Evolutionary conservation across 2,888 invertebrate species (phyloP), one percentile per base, ranked within the genome.

Genomic region (Bembecia ichneumoniformis): DNA sequence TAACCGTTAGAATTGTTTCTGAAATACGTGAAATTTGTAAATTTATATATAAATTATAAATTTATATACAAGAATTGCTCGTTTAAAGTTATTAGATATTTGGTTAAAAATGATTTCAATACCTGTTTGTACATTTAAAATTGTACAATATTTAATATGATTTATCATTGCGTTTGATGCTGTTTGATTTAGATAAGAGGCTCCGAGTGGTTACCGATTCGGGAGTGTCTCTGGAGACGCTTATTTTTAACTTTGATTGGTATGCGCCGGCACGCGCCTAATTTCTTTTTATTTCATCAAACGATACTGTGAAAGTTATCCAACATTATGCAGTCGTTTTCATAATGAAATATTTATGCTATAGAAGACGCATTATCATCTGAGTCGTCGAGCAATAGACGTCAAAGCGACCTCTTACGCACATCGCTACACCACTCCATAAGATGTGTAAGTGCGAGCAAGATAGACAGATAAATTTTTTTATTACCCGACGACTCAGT

Each of bases 191-290:
- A 28, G 9, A 28, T 28, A 59, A 54, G 66, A 52, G 53, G 64
- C 57, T 66, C 65, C 67, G 62, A 73, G 70, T 67, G 64, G 65
- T 70, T 79, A 77, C 82, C 77, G 77, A 78, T 78, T 79, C 60
- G 75, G 78, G 76, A 77, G 74, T 77, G 79, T 79, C 80, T 77
- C 72, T 63, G 65, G 64, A 58, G 51, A 63, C 62, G 63, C 64
- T 74, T 84, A 84, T 84, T 82, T 84, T 78, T 81, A 77, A 57
- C 64, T 44, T 46, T 49, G 47, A 17, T 59, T 61, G 68, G 71
- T 66, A 78, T 78, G 80, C 78, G 69, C 57, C 69, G 76, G 73
- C 82, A 81, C 83, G 79, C 71, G 70, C 64, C 64, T 73, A 71
- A 71, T 57, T 55, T 60, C 58, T 51, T 62, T 58, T 50, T 52